Base-by-base conservation (phyloP, 2,888 invertebrate genomes). In the Erebia palarica region DNA sequence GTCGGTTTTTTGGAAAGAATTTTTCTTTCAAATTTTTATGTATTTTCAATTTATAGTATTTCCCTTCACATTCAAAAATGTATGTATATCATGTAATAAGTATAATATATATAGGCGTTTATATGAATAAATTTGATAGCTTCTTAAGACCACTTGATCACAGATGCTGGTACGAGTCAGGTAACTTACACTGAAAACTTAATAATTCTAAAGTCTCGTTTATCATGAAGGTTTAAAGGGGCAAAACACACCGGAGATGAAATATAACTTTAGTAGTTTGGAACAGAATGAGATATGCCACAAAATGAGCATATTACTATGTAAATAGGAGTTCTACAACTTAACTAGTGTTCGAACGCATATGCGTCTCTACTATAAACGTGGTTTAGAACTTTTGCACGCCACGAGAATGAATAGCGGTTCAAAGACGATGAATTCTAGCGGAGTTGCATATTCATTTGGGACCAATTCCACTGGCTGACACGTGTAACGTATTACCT, bases 271-370 rank as follows among this genome's bases (percentile, higher is more conserved):
- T 57, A 36, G 18, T 49, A 61, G 57, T 60, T 65, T 47, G 51
- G n/a, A 21, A 18, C 27, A 65, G 63, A 73, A 73, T 55, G 70
- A 66, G 58, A 64, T 16, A 42, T 51, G 49, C 47, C 36, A 7
- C 63, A 59, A 67, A 69, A 69, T 64, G 61, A 66, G 49, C 60
- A 64, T 55, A 71, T 75, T 75, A 73, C 65, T 69, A 75, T 73
- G 71, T 68, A 75, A 75, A 73, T 73, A 49, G 66, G 21, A 51
- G 70, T 68, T 72, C 51, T 53, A 65, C 66, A 64, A 66, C 73
- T 69, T 63, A 49, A 59, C 49, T 11, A 44, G 69, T 51, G 36
- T 65, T 63, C 44, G 42, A 57, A 60, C 65, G 55, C 51, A 36
- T 51, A n/a, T 63, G 57, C 18, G 18, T 60, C 58, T 49, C 59